Evolutionary conservation across 2,113 vertebrate species (phyloP), one percentile per base, ranked within the genome.

Genomic region (Heteronetta atricapilla): DNA sequence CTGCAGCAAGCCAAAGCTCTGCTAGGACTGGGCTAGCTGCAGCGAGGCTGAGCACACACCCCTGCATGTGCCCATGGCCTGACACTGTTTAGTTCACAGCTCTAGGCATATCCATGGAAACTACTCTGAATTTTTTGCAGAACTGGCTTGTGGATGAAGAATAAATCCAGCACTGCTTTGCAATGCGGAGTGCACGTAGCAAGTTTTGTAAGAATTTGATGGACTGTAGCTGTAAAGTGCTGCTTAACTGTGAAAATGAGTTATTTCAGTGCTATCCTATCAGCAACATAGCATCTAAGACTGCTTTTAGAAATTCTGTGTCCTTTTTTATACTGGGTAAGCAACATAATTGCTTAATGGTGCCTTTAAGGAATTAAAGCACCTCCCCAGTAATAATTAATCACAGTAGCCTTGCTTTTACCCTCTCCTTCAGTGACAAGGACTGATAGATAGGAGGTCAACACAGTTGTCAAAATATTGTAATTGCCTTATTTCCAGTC

Each of bases 231-330:
- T 82, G 33, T 68, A 76, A 92, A 94, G 74, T 36, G 66, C 34
- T 93, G 60, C 46, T 95, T 89, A 85, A 21, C 75, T 33, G 33
- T 77, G 82, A 92, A 88, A 91, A 86, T 52, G 8, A 92, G 83
- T 86, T 89, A 67, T 85, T 89, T 93, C 75, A 89, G 29, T 55
- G 25, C 44, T 91, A 70, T 74, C 55, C 17, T 77, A 85, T 28
- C 36, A 76, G 46, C n/a, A 80, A 64, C 62, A 72, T 8, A 25
- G 13, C 34, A 53, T 53, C 34, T 53, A 53, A 53, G 48, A 38
- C 34, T 21, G 52, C n/a, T 79, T 93, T 50, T 73, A 89, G 59
- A 85, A 93, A 79, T 78, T 56, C 34, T 80, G 48, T 34, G n/a
- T 75, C 26, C 29, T 82, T 90, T 93, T 68, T 82, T 60, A 7